Base-by-base conservation (phyloP, 2,888 invertebrate genomes). In the Rhodophaea formosa region DNA sequence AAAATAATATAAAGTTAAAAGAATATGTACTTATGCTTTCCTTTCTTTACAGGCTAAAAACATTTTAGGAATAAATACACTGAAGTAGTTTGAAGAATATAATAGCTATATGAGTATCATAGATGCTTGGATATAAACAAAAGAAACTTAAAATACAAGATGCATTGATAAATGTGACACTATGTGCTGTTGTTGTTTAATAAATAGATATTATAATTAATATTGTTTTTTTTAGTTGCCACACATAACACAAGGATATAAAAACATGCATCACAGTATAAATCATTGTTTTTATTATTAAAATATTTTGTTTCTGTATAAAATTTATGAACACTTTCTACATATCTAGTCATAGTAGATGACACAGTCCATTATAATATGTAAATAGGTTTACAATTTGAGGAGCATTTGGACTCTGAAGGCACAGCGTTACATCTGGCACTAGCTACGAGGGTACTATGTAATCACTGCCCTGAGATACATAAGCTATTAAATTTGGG, bases 381-480 rank as follows among this genome's bases (percentile, higher is more conserved):
- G 63, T 67, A 66, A 64, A 69, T 62, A 69, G 59, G 64, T 59
- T 70, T 70, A 72, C 61, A 66, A 68, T 70, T 71, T 69, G 63
- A 66, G 73, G 69, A 71, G 67, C 65, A 68, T 69, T 64, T 57
- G 43, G 54, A 62, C 62, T 64, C 62, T 66, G 69, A 81, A 82
- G 84, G 81, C 82, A 82, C 82, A 74, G 61, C 63, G 62, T 65
- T 66, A 62, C 59, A 66, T 64, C 64, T 61, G 49, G 47, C 53
- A 60, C 57, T 68, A 61, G 62, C 75, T 86, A 86, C 74, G 86
- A 83, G 65, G 78, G 75, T 60, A 87, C 81, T 69, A 93, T 92
- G 61, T 92, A 92, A 71, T 91, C 91, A 80, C 88, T 92, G 65
- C 91, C 91, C 62, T 72, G 72, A 60, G 87, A 82, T 55, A 91